phyloP scores from a whole-genome alignment of 2,797 vertebrate genomes.

The Pristis pectinata region DNA sequence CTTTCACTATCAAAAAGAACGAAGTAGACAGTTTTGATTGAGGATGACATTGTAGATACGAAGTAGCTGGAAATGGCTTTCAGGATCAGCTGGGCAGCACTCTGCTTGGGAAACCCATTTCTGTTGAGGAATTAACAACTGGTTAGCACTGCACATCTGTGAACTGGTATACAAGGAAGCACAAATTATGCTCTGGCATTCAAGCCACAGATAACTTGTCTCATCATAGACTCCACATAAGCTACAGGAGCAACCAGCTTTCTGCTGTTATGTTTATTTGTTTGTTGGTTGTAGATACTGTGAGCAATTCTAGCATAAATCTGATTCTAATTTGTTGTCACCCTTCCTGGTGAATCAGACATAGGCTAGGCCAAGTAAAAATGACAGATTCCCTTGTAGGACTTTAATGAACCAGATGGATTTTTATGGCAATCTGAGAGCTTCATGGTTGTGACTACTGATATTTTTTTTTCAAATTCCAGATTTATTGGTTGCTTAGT shows the following conservation, averaged over 20 bases:
- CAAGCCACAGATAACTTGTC: background rate
- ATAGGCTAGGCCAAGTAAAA: too few species aligned
- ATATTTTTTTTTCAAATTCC: too few species aligned
- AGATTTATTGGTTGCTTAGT: too few species aligned
- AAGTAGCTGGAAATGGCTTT: conserved; percentile 97
- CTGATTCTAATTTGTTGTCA: too few species aligned
- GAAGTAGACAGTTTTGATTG: conserved; percentile 96
- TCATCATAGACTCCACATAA: background rate
- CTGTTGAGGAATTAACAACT: conserved; percentile 51
- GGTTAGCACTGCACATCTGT: background rate
- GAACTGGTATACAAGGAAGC: background rate
- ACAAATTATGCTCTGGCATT: background rate
- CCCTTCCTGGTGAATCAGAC: too few species aligned
- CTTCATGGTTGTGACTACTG: too few species aligned
- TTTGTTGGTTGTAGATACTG: too few species aligned
- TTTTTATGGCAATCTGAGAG: too few species aligned
- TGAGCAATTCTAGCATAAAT: too few species aligned
- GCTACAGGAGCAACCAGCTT: background rate
- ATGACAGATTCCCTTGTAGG: too few species aligned
- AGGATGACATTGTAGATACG: conserved; percentile 92
- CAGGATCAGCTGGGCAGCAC: conserved; percentile 88
- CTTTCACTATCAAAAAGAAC: conserved; percentile 97
- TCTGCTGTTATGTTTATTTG: too few species aligned
- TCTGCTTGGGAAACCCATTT: conserved; percentile 98
- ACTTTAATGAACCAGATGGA: too few species aligned